Base-by-base conservation (phyloP, 2,113 vertebrate genomes). In the Malurus melanocephalus region DNA sequence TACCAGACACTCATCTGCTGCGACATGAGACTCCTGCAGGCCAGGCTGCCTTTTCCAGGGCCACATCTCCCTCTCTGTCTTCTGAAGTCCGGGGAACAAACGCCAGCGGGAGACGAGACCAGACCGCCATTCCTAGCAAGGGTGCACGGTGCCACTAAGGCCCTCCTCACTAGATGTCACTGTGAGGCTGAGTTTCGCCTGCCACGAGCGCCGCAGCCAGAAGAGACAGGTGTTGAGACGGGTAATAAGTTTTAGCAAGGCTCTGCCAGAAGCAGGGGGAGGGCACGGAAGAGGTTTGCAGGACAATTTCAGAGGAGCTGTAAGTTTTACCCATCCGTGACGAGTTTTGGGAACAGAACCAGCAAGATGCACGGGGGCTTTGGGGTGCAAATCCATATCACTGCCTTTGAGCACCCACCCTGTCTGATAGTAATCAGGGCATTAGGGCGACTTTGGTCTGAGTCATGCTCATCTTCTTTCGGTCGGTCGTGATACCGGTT, bases 121-220 rank as follows among this genome's bases (percentile, higher is more conserved):
- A 52, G 65, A 46, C 40, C 84, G 67, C 43, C 66, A 11, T 81
- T 57, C 27, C 43, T 35, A 12, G n/a, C 3, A 0, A 0, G 1
- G 11, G n/a, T 43, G 16, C 0, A 0, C 42, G 33, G 53, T 87
- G 86, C 79, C 59, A 27, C 62, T 53, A 61, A 81, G 53, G 17
- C 45, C 85, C 53, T 87, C 14, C 64, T 89, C 96, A 75, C 95
- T 94, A 96, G 96, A 88, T 96, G 95, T 96, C 95, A 80, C 93
- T 93, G 56, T 88, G 94, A 74, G 83, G 86, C 93, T 67, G 88
- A 55, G 10, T 92, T 93, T 94, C 2, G 4, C 24, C 61, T 1
- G 5, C 40, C 64, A 12, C 20, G 26, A 42, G 46, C 19, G 4
- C 35, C 3, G 21, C 65, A 65, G n/a, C 23, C 33, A 7, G 51